A percentile compares a stretch with the other conserved stretches of the same genome.
phyloP scores from a whole-genome alignment of 2,888 invertebrate species.

The Diarsia rubi region DNA sequence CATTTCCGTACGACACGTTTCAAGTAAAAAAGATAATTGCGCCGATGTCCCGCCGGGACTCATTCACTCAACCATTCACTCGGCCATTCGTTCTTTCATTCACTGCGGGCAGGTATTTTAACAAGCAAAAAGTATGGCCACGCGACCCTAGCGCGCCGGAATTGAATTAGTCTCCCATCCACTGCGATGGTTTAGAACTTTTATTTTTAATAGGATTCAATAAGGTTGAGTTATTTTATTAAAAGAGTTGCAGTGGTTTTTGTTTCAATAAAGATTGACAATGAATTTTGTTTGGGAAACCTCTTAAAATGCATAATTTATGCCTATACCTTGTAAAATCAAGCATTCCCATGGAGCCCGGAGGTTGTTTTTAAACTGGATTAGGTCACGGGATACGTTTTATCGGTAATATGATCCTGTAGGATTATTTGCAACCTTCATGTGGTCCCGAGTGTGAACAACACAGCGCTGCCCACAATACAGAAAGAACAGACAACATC shows the following conservation, averaged over 20 bases:
- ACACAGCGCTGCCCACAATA: no score
- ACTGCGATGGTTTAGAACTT: conserved; percentile 45
- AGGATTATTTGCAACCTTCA: background rate
- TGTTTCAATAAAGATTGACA: background rate
- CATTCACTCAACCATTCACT: conserved; percentile 71
- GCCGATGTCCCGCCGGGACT: conserved; percentile 63
- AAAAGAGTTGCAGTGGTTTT: background rate
- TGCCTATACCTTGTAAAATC: background rate
- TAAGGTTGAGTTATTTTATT: background rate
- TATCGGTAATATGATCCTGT: background rate
- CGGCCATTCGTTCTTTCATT: conserved; percentile 74
- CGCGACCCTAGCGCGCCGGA: conserved; percentile 68
- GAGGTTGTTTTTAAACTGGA: background rate
- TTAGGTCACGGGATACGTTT: background rate
- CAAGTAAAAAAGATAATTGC: conserved; percentile 68
- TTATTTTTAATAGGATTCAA: conserved; percentile 29
- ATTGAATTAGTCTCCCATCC: conserved; percentile 65
- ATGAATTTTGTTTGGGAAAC: background rate
- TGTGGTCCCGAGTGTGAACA: no score
- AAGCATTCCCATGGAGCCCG: background rate
- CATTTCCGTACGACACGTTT: conserved; percentile 59
- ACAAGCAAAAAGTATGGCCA: conserved; percentile 81
- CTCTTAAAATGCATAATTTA: background rate
- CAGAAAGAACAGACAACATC: no score
- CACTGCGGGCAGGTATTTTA: conserved; percentile 80